Conservation (phyloP, 2,797 vertebrate genomes). For the Alcedo quadribrachys region DNA sequence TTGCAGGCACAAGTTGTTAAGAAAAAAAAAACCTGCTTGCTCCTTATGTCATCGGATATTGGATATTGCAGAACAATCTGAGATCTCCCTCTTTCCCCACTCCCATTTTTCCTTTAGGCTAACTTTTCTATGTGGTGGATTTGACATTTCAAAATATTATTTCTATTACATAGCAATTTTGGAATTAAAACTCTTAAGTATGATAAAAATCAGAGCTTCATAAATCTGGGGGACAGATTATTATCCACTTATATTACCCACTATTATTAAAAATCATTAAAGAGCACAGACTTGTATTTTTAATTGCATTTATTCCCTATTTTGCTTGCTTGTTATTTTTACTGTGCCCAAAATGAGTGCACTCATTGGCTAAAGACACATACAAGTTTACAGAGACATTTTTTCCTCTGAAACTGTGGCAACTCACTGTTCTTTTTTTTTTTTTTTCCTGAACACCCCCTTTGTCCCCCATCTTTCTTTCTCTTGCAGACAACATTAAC, state of each 20-base stretch:
- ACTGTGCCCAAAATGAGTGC: not conserved
- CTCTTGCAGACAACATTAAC: not conserved
- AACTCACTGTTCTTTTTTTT: not conserved
- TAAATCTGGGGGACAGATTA: constrained; percentile 12
- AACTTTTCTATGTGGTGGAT: not conserved
- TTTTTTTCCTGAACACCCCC: not conserved
- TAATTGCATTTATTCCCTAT: constrained; percentile 3
- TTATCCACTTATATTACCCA: not conserved
- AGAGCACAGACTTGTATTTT: not conserved
- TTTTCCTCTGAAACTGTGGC: not conserved
- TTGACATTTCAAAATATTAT: constrained; percentile 41
- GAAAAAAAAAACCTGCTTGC: not conserved
- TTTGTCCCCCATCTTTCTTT: not conserved
- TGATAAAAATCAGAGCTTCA: constrained; percentile 6
- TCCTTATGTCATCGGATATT: not conserved
- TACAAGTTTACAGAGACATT: not conserved
- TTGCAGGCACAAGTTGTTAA: not conserved
- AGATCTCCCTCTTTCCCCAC: not conserved
- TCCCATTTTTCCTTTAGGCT: not conserved
- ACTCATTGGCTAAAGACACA: not conserved
- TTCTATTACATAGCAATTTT: constrained; percentile 32
- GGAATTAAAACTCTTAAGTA: constrained; percentile 7
- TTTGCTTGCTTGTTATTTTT: constrained; percentile 33
- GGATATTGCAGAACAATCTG: not conserved
- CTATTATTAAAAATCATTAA: constrained; percentile 21